Evolutionary conservation across 2,888 invertebrate species (phyloP), one percentile per base, ranked within the genome.

Genomic region (Papilio demoleus): DNA sequence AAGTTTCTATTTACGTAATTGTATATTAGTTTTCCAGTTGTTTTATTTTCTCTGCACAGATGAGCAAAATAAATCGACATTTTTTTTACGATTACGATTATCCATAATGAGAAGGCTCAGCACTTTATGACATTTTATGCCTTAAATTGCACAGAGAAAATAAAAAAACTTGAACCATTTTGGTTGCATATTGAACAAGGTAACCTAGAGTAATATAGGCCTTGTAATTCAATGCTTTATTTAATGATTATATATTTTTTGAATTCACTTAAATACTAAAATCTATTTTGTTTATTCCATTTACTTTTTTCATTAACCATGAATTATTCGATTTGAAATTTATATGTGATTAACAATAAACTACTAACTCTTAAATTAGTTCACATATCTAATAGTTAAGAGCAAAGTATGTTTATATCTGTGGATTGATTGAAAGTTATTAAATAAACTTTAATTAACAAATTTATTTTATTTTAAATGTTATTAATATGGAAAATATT

Each of bases 311-410:
- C 38, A 60, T 60, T 62, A 62, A 45, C 19, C 12, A 59, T 59
- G 12, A 12, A 58, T 38, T 59, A 71, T 77, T 77, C 74, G 17
- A 56, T 56, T 56, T 70, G 6, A 17, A 72, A 73, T 77, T 81
- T 80, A 77, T 81, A 77, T 77, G 75, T 65, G 74, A 75, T 53
- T 74, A 70, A 72, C 77, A 45, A 24, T 27, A 77, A 88, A 87
- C 89, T 88, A 81, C 89, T 86, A 82, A 84, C 89, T 90, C 90
- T 91, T 90, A 83, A 78, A 75, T 85, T 75, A 66, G 67, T 67
- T 45, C 53, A 70, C 75, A 59, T 70, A 70, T 73, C 78, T 85
- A 88, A 86, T 78, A 79, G 79, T 81, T 88, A 90, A 90, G 90
- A 88, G 88, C 71, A 84, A 84, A 79, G 85, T 88, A 87, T 81